Evolutionary conservation across 1,140 invertebrate species (phyloP).

Genomic region (Drosophila lini): DNA sequence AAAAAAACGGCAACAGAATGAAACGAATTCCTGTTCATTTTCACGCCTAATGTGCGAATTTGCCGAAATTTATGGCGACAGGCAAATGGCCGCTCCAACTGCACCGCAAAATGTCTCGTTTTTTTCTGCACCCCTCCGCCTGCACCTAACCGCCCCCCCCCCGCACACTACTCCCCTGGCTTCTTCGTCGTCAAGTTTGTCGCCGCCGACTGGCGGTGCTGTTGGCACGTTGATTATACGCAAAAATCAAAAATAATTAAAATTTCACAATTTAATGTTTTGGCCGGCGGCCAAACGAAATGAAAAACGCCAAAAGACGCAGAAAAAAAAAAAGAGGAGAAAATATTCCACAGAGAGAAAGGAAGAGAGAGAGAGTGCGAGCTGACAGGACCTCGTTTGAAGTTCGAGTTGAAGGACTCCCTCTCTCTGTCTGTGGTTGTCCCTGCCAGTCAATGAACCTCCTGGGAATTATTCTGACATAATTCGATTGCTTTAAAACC

Average conservation of each 20-base stretch:
- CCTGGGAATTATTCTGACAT: neutral
- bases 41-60: constrained; percentile 78
- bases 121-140: neutral
- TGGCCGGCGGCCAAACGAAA: constrained; percentile 65
- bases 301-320: constrained; percentile 47
- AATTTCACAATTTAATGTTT: constrained; percentile 83
- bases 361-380: neutral
- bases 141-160: neutral
- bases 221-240: constrained; percentile 82
- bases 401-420: constrained; percentile 29
- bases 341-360: constrained; percentile 1
- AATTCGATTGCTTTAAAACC: neutral
- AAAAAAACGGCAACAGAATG: constrained; percentile 20
- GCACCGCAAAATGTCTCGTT: constrained; percentile 62
- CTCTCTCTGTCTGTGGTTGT: neutral
- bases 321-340: constrained; percentile 18
- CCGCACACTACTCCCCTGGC: neutral
- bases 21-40: constrained; percentile 45
- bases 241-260: constrained; percentile 84
- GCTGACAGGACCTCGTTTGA: constrained; percentile 16
- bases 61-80: constrained; percentile 76
- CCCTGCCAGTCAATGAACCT: constrained; percentile 3
- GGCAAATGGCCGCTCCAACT: constrained; percentile 63
- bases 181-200: constrained; percentile 44
- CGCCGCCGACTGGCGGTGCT: constrained; percentile 27